phyloP scores from a whole-genome alignment of 2,888 invertebrate genomes.

The Trachelus troglodyta region DNA sequence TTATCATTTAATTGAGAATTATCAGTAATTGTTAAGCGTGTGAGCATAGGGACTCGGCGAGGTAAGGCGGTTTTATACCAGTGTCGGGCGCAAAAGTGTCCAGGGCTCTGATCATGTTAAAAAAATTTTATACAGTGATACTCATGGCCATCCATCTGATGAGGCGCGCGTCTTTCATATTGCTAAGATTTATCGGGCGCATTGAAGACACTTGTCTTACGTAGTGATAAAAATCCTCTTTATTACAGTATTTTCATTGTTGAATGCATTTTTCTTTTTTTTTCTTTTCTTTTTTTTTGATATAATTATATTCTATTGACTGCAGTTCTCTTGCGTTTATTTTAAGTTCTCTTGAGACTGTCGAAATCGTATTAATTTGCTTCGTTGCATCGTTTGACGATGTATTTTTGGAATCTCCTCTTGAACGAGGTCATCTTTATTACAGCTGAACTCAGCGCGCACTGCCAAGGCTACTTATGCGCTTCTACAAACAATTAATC shows the following conservation, averaged over 20 bases:
- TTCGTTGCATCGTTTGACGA: not conserved
- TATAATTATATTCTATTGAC: slow-evolving; percentile 8
- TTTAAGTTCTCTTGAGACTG: slow-evolving; percentile 9
- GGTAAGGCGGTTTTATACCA: not conserved
- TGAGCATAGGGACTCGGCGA: not conserved
- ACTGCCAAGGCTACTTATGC: slow-evolving; percentile 54
- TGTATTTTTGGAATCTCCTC: not conserved
- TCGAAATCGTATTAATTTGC: slow-evolving; percentile 1
- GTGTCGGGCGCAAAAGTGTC: slow-evolving; percentile 11
- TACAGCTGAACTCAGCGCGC: slow-evolving; percentile 39
- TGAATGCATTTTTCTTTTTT: slow-evolving; percentile 21
- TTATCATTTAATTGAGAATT: slow-evolving; percentile 11
- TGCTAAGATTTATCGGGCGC: slow-evolving; percentile 9
- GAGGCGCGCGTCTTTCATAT: slow-evolving; percentile 17
- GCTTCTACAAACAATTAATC: slow-evolving; percentile 20
- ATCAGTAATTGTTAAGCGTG: not conserved
- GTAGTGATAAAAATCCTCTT: slow-evolving; percentile 14
- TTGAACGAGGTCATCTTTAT: not conserved
- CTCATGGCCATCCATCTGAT: slow-evolving; percentile 13
- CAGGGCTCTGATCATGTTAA: slow-evolving; percentile 8
- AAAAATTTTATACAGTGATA: slow-evolving; percentile 9
- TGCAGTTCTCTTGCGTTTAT: not conserved
- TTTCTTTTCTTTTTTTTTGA: slow-evolving; percentile 12
- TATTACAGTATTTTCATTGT: slow-evolving; percentile 12
- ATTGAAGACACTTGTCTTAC: slow-evolving; percentile 14